Evolutionary conservation across 2,113 vertebrate species (phyloP).

Genomic region (Aramus guarauna): DNA sequence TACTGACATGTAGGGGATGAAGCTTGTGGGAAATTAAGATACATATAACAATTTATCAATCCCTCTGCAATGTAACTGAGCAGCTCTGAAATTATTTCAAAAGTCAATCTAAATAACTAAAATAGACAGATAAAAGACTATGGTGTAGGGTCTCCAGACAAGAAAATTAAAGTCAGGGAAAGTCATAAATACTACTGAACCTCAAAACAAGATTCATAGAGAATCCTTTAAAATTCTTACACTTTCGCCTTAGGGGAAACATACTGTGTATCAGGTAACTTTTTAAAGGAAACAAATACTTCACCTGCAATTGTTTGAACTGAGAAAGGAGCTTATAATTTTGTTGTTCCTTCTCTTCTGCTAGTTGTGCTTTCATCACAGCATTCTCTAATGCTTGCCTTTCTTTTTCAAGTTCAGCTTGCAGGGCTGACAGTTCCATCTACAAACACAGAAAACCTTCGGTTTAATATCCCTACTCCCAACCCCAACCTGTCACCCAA

Average conservation of each 20-base stretch:
- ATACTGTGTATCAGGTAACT: neutral
- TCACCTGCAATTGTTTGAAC: slow-evolving; percentile 78
- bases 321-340: slow-evolving; percentile 71
- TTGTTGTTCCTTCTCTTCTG: slow-evolving; percentile 76
- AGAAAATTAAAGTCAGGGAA: neutral
- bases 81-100: neutral
- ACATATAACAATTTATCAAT: neutral
- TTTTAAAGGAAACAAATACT: neutral
- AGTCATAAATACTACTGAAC: neutral
- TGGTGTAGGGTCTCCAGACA: neutral
- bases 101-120: neutral
- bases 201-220: neutral
- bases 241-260: neutral
- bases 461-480: neutral
- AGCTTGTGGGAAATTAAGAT: neutral
- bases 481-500: neutral
- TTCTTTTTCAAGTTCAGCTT: slow-evolving; percentile 79
- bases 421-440: slow-evolving; percentile 78
- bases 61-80: neutral
- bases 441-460: slow-evolving; percentile 34
- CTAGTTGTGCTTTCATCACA: slow-evolving; percentile 68
- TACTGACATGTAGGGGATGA: neutral
- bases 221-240: neutral
- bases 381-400: slow-evolving; percentile 75
- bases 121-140: neutral